Evolutionary conservation across 2,113 vertebrate genomes (phyloP).

Genomic region (Tragulus kanchil): DNA sequence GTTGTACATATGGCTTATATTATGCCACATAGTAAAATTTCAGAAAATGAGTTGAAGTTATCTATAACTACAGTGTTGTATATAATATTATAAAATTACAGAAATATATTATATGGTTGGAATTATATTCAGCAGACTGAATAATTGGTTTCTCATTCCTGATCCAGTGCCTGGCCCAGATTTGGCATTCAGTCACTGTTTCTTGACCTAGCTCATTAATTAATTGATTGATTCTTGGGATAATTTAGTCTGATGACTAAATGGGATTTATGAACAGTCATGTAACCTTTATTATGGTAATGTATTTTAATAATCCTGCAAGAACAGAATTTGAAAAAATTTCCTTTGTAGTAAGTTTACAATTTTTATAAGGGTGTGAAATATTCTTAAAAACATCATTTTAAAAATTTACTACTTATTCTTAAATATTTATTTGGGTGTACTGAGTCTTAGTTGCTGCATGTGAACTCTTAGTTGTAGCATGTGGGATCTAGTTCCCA

Average conservation of each 20-base stretch:
- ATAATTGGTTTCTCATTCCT: constrained; percentile 1
- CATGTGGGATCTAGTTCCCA: neutral
- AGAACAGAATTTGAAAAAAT: neutral
- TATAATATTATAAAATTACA: constrained; percentile 32
- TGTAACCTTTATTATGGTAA: neutral
- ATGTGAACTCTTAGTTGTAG: neutral
- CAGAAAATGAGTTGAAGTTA: constrained; percentile 37
- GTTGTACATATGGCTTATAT: neutral
- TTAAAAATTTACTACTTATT: neutral
- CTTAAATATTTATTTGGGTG: neutral
- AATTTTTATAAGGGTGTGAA: neutral
- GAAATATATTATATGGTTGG: neutral
- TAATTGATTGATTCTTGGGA: neutral
- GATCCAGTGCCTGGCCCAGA: neutral
- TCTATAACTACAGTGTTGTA: constrained; percentile 47
- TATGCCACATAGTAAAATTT: constrained; percentile 49
- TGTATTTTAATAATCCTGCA: constrained; percentile 23
- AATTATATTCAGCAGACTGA: constrained; percentile 37
- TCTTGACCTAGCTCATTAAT: constrained; percentile 47
- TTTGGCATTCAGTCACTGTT: constrained; percentile 28
- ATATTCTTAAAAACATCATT: neutral
- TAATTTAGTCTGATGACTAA: constrained; percentile 37
- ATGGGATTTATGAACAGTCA: constrained; percentile 9
- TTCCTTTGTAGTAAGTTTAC: neutral
- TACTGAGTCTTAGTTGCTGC: neutral